A percentile compares a stretch with the other conserved stretches of the same genome.
These are phyloP conservation scores for Apostichopus japonicus DNA, from an alignment of 35 echinoderm and acorn worm genomes.

Conservation along the genomic window DNA sequence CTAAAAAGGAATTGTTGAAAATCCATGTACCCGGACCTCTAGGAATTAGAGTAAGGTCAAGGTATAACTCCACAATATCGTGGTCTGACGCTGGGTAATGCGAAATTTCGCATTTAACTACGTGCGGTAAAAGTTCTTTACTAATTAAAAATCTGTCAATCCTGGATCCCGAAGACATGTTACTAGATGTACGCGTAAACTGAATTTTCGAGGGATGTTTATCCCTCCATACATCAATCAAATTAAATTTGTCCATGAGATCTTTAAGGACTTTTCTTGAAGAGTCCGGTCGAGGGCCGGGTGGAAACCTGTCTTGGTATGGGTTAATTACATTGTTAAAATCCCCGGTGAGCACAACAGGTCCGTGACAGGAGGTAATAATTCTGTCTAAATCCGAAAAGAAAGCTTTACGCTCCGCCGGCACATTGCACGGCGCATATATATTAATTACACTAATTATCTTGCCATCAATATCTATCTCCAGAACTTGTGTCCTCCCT, in stretches of 20 bases:
- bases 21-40: slow-evolving; percentile 37
- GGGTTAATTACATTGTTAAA: not conserved
- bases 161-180: not conserved
- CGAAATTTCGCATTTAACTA: not conserved
- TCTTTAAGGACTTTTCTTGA: slow-evolving; percentile 17
- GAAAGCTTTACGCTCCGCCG: not conserved
- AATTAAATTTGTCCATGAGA: not conserved
- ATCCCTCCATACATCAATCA: slow-evolving; percentile 13
- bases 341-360: not conserved
- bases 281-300: not conserved
- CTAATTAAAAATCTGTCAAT: not conserved
- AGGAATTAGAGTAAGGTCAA: not conserved
- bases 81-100: not conserved
- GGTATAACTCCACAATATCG: not conserved
- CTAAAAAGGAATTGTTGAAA: slow-evolving; percentile 25
- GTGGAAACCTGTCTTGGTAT: not conserved
- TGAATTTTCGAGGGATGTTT: not conserved
- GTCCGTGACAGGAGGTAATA: not conserved
- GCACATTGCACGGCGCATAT: not conserved
- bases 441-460: not conserved
- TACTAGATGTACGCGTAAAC: slow-evolving; percentile 4
- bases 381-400: not conserved
- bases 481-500: not conserved
- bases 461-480: not conserved
- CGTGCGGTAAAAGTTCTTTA: not conserved